Evolutionary conservation across 2,113 vertebrate genomes (phyloP).

Genomic region (Cottus gobio): DNA sequence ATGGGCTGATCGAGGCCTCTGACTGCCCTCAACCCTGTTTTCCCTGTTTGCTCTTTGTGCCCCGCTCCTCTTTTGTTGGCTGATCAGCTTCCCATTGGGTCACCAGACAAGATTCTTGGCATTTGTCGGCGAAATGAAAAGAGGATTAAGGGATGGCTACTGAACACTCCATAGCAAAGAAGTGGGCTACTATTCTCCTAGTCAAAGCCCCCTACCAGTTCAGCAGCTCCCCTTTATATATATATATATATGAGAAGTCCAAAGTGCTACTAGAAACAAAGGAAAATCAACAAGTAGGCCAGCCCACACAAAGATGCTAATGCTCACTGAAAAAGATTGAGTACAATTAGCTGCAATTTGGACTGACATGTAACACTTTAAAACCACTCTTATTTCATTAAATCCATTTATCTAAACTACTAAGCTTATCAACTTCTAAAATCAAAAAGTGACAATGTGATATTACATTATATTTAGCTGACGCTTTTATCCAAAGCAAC

Average conservation of each 20-base stretch:
- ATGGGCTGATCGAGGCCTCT: conserved; percentile 62
- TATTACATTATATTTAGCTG: too few species aligned
- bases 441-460: background rate
- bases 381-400: background rate
- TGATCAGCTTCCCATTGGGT: conserved; percentile 95
- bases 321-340: background rate
- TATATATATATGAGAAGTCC: conserved; percentile 73
- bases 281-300: conserved; percentile 75
- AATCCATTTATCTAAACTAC: background rate
- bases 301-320: conserved; percentile 43
- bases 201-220: conserved; percentile 65
- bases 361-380: background rate
- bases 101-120: conserved; percentile 93
- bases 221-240: conserved; percentile 74
- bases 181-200: conserved; percentile 85
- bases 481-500: too few species aligned
- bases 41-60: conserved; percentile 87
- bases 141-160: conserved; percentile 92
- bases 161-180: conserved; percentile 92
- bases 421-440: background rate
- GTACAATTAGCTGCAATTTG: background rate
- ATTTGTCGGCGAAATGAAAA: conserved; percentile 97
- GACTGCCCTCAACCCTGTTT: conserved; percentile 71
- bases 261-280: conserved; percentile 60
- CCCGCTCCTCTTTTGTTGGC: conserved; percentile 91